A percentile compares a stretch with the other conserved stretches of the same genome.
phyloP scores from a whole-genome alignment of 2,888 invertebrate genomes.

The Pelosia muscerda region DNA sequence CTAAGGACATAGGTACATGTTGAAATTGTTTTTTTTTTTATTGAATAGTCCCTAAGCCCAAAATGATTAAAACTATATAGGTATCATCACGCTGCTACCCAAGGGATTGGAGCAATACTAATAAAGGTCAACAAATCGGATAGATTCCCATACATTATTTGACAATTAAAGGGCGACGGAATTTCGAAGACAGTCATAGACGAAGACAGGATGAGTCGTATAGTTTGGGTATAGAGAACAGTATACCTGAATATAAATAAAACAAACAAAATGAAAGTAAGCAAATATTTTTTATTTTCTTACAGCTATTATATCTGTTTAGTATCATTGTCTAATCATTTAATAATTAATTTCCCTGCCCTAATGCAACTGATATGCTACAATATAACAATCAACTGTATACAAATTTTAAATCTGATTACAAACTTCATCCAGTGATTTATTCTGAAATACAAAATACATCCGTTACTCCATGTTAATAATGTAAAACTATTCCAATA shows the following conservation, averaged over 20 bases:
- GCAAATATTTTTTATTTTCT: slow-evolving; percentile 6
- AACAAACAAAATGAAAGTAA: not conserved
- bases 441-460: slow-evolving; percentile 54
- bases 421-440: slow-evolving; percentile 35
- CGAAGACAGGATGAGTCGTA: no score
- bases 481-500: not conserved
- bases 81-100: no score
- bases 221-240: no score
- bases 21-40: no score
- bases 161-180: no score
- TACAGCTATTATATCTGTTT: slow-evolving; percentile 1
- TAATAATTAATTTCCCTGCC: not conserved
- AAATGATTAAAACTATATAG: no score
- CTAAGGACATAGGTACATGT: no score
- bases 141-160: no score
- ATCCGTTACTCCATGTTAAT: not conserved
- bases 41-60: no score
- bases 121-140: no score
- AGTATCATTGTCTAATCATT: not conserved
- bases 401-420: slow-evolving; percentile 2
- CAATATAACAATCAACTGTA: not conserved
- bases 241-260: not conserved
- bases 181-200: no score
- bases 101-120: no score
- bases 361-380: not conserved